Evolutionary conservation across 1,140 invertebrate species (phyloP), one percentile per base, ranked within the genome.

Genomic region (Drosophila tropicalis): DNA sequence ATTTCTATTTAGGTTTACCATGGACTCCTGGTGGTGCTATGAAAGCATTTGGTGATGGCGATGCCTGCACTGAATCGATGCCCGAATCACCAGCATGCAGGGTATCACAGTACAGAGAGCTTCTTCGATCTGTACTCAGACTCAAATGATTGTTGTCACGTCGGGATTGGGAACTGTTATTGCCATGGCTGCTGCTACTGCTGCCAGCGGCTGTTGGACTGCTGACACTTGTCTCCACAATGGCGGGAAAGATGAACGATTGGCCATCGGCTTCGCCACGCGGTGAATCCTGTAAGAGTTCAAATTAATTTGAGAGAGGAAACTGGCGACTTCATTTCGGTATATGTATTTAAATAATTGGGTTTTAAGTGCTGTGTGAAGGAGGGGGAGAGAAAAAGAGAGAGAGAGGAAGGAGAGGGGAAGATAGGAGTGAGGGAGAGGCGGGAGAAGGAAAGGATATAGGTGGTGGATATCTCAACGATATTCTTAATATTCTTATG

Each of bases 1-100:
- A 29, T 29, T 29, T 29, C 29, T 29, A 39, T 39, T 39, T 39
- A 12, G 29, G 4, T 9, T 57, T 57, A 1, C 56, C 56, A 3
- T 81, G 85, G 9, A 89, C 80, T 5, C 91, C 91, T 22, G 93
- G 92, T 61, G 90, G 85, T 15, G 91, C 92, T 10, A 92, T 89
- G 25, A 92, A 79, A 60, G 93, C 92, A 73, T 93, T 93, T n/a
- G 94, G 94, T 64, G 94, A 94, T 12, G 95, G 95, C 34, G 94
- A 95, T 41, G 94, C 94, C 94, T 95, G 87, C 58, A 94, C 94
- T n/a, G 95, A 95, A 60, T 96, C 95, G 79, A 96, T 96, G 54
- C 95, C 95, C 1, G 94, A 94, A 74, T 95, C 94, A 10, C 91
- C 91, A 10, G 90, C 89, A 58, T 92, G 91, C 75, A 92, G 70